A percentile compares a stretch with the other conserved stretches of the same genome.
Conservation (phyloP, 2,888 invertebrate species). For the Melipona bicolor region DNA sequence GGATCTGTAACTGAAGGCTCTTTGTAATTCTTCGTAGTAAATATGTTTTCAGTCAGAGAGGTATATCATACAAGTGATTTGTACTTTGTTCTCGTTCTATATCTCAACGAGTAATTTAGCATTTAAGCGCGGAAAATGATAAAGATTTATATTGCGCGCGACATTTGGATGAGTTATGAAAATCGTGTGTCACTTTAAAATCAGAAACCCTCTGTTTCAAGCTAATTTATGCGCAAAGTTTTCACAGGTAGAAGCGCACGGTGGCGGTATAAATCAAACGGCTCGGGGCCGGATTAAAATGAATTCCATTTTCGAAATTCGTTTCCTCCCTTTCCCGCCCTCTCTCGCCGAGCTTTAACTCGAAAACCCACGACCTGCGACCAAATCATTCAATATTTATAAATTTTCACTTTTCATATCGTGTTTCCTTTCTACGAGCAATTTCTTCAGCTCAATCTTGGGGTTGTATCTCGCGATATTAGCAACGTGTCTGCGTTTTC, state of each 20-base stretch:
- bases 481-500: background rate
- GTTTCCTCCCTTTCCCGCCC: background rate
- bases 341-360: background rate
- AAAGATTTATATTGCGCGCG: background rate
- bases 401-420: constrained; percentile 15
- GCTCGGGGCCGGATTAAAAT: background rate
- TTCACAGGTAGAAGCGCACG: background rate
- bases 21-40: background rate
- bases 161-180: background rate
- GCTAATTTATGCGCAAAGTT: background rate
- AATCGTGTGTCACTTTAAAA: background rate
- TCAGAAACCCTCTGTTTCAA: background rate
- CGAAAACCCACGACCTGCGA: too few species aligned
- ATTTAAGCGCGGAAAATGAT: background rate
- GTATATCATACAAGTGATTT: background rate
- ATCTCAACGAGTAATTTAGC: background rate
- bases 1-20: background rate
- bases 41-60: background rate
- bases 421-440: constrained; percentile 7
- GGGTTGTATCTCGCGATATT: background rate
- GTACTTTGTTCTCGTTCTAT: background rate
- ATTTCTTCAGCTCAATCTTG: constrained; percentile 4
- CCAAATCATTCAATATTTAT: background rate
- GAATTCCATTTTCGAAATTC: background rate
- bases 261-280: background rate